phyloP scores from a whole-genome alignment of 2,113 vertebrate species.

The Pterophyllum scalare region DNA sequence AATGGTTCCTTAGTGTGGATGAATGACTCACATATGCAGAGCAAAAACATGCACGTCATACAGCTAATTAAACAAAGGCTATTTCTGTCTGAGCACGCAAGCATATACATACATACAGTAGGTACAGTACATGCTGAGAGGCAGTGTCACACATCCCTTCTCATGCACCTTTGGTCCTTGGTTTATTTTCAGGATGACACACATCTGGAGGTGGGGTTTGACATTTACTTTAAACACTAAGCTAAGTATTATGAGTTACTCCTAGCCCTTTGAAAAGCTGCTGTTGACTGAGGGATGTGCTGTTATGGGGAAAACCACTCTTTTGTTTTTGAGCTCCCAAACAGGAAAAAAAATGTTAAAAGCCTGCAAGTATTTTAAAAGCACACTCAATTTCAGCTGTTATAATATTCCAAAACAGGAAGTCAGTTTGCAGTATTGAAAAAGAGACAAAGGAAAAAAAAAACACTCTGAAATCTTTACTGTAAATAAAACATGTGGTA shows the following conservation, averaged over 20 bases:
- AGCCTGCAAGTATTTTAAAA: conserved; percentile 53
- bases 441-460: background rate
- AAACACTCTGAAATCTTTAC: background rate
- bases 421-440: background rate
- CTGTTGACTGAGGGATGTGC: conserved; percentile 4
- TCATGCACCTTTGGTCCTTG: background rate
- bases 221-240: conserved; percentile 17
- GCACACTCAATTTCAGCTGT: conserved; percentile 7
- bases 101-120: conserved; percentile 5
- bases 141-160: background rate
- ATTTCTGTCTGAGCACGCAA: conserved; percentile 38
- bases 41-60: conserved; percentile 33
- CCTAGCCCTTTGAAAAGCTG: conserved; percentile 14
- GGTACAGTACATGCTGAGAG: background rate
- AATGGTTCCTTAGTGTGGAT: conserved; percentile 37
- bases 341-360: background rate
- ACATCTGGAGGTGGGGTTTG: conserved; percentile 38
- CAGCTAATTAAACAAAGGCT: conserved; percentile 50
- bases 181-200: conserved; percentile 28
- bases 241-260: conserved; percentile 20
- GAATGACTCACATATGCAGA: conserved; percentile 34
- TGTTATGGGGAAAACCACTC: background rate
- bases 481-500: conserved; percentile 18
- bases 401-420: conserved; percentile 12
- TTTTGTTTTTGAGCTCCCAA: conserved; percentile 38